Conservation (phyloP, 1,140 invertebrate genomes). For the Eueides isabella region DNA sequence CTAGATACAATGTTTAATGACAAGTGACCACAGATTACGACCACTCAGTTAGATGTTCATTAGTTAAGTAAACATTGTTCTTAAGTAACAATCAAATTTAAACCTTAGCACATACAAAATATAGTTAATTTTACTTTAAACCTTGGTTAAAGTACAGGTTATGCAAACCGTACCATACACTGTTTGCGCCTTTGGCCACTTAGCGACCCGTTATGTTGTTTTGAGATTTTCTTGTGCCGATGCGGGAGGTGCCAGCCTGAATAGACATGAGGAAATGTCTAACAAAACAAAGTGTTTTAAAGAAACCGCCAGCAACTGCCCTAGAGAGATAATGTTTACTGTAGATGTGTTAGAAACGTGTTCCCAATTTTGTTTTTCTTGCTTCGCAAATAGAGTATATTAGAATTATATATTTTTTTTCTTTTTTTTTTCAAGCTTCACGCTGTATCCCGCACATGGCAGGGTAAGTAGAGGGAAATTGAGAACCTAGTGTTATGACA, state of each 20-base stretch:
- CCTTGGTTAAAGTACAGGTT: slow-evolving; percentile 21
- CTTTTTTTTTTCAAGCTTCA: no score
- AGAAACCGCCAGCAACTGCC: slow-evolving; percentile 7
- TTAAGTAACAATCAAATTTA: slow-evolving; percentile 1
- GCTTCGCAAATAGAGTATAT: background rate
- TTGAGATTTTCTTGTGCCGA: slow-evolving; percentile 39
- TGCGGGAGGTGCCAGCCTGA: slow-evolving; percentile 33
- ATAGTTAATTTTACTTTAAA: slow-evolving; percentile 15
- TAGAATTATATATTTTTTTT: background rate
- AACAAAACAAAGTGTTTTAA: slow-evolving; percentile 8
- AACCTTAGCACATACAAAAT: slow-evolving; percentile 15
- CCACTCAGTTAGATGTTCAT: slow-evolving; percentile 50
- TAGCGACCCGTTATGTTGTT: slow-evolving; percentile 47
- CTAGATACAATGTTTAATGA: slow-evolving; percentile 48
- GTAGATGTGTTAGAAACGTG: slow-evolving; percentile 5
- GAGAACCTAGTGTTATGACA: no score
- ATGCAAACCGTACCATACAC: slow-evolving; percentile 40
- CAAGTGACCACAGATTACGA: slow-evolving; percentile 49
- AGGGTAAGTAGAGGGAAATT: no score
- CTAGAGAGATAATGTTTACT: slow-evolving; percentile 1
- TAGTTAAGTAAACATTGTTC: slow-evolving; percentile 48
- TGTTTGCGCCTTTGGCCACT: slow-evolving; percentile 50
- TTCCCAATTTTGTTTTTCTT: slow-evolving; percentile 1
- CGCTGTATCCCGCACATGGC: no score
- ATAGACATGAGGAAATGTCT: slow-evolving; percentile 11